These are phyloP conservation scores for Alaudala cheleensis DNA, from an alignment of 2,113 vertebrate genomes.

Conservation along the genomic window DNA sequence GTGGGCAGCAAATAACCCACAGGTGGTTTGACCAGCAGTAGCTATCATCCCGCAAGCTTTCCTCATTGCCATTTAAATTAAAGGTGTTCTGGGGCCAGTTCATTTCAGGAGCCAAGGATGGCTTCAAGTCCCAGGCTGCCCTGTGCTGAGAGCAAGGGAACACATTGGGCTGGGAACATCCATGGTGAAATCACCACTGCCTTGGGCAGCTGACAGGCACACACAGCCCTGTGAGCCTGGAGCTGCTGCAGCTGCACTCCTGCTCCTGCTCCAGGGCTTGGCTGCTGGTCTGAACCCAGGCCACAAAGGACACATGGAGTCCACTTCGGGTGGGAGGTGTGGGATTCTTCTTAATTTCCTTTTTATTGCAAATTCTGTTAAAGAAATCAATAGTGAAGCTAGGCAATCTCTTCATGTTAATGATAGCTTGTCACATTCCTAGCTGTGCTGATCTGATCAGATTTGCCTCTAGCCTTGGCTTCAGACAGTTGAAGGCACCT, in stretches of 20 bases:
- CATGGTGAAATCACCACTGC: not conserved
- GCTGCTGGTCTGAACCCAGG: not conserved
- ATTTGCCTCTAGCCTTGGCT: slow-evolving; percentile 5
- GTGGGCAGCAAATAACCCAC: not conserved
- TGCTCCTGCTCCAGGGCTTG: not conserved
- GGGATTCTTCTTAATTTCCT: not conserved
- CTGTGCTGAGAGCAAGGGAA: not conserved
- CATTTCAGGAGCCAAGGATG: not conserved
- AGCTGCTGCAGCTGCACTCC: not conserved
- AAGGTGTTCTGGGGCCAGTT: not conserved
- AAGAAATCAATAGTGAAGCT: not conserved
- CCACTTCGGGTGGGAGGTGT: rapidly evolving
- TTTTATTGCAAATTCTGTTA: not conserved
- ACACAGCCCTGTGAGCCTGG: not conserved
- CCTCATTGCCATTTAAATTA: not conserved
- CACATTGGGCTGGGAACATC: rapidly evolving
- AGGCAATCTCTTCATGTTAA: not conserved
- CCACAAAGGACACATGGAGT: not conserved
- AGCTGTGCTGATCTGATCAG: not conserved
- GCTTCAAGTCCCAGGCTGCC: not conserved
- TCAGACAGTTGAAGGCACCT: not conserved
- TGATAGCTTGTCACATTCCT: not conserved
- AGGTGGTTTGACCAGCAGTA: not conserved
- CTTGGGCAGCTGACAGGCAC: rapidly evolving
- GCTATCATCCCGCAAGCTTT: not conserved